phyloP scores from a whole-genome alignment of 2,113 vertebrate genomes.

The Chloroceryle aenea region DNA sequence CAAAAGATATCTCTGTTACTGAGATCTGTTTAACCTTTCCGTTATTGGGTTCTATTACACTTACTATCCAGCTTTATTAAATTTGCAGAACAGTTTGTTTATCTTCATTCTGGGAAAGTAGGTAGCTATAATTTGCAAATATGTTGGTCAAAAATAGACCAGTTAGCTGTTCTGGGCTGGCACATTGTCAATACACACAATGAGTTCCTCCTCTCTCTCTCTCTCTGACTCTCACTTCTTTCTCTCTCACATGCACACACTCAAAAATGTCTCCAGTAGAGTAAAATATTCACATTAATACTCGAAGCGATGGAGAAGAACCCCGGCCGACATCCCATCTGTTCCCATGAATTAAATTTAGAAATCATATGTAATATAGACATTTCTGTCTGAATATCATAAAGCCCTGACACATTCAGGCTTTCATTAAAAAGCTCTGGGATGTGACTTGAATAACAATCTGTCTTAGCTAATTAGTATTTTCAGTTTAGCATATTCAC shows the following conservation, averaged over 20 bases:
- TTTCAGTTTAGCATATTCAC: conserved; percentile 87
- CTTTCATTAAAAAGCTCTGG: conserved; percentile 84
- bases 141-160: conserved; percentile 48
- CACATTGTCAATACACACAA: conserved; percentile 42
- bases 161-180: conserved; percentile 21
- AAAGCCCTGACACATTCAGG: conserved; percentile 80
- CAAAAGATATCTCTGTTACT: not conserved
- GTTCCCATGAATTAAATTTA: conserved; percentile 83
- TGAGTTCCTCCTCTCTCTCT: not conserved
- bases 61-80: conserved; percentile 35
- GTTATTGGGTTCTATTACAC: conserved; percentile 15
- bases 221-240: not conserved
- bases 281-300: conserved; percentile 77
- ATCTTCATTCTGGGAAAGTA: conserved; percentile 40
- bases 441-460: conserved; percentile 88
- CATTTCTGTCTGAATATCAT: conserved; percentile 83
- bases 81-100: conserved; percentile 54
- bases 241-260: not conserved
- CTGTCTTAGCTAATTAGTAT: conserved; percentile 87
- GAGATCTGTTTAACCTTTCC: conserved; percentile 31
- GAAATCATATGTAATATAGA: conserved; percentile 86
- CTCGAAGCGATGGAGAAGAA: conserved; percentile 69
- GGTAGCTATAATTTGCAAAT: conserved; percentile 49
- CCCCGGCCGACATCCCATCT: conserved; percentile 78
- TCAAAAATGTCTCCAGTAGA: conserved; percentile 48